Evolutionary conservation across 2,888 invertebrate species (phyloP).

Genomic region (Atethmia centrago): DNA sequence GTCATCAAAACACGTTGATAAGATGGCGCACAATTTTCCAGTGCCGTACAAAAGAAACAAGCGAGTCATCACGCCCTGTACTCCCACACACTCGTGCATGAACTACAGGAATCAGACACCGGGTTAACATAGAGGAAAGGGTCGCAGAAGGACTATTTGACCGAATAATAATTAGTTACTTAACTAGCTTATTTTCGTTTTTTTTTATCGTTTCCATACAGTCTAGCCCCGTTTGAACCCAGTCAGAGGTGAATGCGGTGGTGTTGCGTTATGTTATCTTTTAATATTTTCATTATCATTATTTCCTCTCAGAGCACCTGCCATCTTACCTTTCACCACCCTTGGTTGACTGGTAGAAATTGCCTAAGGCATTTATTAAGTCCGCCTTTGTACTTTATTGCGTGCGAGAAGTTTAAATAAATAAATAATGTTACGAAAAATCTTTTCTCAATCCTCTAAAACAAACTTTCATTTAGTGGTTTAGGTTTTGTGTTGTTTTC

Average conservation of each 20-base stretch:
- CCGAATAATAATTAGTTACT: background rate
- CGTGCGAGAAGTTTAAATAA: too few relatives aligned
- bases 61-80: constrained; percentile 52
- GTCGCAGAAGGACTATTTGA: constrained; percentile 19
- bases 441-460: background rate
- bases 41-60: constrained; percentile 54
- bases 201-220: background rate
- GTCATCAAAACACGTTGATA: constrained; percentile 56
- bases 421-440: too few relatives aligned
- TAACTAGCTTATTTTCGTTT: background rate
- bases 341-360: too few relatives aligned
- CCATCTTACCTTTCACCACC: too few relatives aligned
- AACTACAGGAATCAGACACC: constrained; percentile 41
- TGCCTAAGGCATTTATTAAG: too few relatives aligned
- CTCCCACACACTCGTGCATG: constrained; percentile 47
- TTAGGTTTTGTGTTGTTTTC: background rate
- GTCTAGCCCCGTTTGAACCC: background rate
- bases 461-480: background rate
- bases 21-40: constrained; percentile 36
- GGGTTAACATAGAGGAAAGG: constrained; percentile 12
- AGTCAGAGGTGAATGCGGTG: background rate
- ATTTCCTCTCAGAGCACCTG: too few relatives aligned
- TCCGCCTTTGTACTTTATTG: too few relatives aligned
- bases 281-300: too few relatives aligned
- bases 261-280: too few relatives aligned